Conservation (phyloP, 2,888 invertebrate genomes). For the Lasioglossum oenotherae region DNA sequence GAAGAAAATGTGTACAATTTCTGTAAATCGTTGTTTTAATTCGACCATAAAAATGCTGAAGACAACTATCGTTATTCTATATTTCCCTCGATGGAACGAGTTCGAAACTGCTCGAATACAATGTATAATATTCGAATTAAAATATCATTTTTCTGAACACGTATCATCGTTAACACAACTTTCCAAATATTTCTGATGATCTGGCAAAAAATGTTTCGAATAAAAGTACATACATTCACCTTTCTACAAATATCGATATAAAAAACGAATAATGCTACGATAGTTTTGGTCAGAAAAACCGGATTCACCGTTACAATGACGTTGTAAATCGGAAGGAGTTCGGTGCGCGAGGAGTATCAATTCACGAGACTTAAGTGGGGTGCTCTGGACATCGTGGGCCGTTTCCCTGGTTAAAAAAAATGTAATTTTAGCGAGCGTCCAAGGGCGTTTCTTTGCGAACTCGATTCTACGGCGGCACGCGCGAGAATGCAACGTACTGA, state of each 20-base stretch:
- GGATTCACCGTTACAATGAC: neutral
- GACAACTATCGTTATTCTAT: neutral
- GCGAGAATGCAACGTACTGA: slow-evolving; percentile 36
- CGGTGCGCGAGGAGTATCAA: slow-evolving; percentile 11
- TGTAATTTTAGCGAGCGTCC: slow-evolving; percentile 32
- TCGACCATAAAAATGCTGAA: neutral
- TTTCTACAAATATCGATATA: too few species aligned
- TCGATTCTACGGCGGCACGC: slow-evolving; percentile 38
- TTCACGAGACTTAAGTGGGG: neutral
- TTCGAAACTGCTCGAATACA: neutral
- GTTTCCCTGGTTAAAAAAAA: slow-evolving; percentile 28
- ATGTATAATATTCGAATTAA: too few species aligned
- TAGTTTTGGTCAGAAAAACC: too few species aligned
- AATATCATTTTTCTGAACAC: too few species aligned
- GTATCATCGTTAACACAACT: too few species aligned
- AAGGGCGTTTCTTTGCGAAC: slow-evolving; percentile 30
- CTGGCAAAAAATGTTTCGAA: too few species aligned
- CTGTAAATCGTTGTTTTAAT: neutral
- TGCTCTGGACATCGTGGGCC: slow-evolving; percentile 4
- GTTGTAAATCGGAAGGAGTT: neutral
- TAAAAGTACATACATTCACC: too few species aligned
- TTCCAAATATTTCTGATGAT: too few species aligned
- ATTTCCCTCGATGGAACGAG: neutral
- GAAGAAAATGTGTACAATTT: neutral
- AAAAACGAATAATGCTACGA: too few species aligned